A percentile compares a stretch with the other conserved stretches of the same genome.
These are phyloP conservation scores for Diadegma fenestrale DNA, from an alignment of 2,888 invertebrate genomes.

Conservation along the genomic window DNA sequence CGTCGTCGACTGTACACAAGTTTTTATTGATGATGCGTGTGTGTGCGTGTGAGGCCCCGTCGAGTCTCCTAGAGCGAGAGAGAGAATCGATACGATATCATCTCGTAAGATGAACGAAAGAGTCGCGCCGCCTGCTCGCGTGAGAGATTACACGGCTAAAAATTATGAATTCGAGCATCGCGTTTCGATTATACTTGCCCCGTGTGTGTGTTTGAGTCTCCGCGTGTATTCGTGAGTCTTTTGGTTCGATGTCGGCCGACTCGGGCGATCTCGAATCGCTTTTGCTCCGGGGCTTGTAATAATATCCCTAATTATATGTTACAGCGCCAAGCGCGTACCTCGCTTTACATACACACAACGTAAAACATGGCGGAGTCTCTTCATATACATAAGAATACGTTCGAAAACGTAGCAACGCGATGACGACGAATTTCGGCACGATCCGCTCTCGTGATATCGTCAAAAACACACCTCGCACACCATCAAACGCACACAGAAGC, in stretches of 20 bases:
- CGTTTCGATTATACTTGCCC: conserved; percentile 6
- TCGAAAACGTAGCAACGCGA: conserved; percentile 2
- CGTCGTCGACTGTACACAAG: background rate
- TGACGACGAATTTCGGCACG: conserved; percentile 50
- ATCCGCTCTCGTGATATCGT: conserved; percentile 50
- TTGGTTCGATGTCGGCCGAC: conserved; percentile 40
- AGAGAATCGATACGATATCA: conserved; percentile 57
- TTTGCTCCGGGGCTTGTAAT: conserved; percentile 61
- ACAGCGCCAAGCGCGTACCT: conserved; percentile 26
- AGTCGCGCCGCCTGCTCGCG: conserved; percentile 52
- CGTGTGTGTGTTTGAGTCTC: background rate
- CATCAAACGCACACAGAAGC: background rate
- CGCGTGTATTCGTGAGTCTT: background rate
- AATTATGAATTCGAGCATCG: conserved; percentile 58
- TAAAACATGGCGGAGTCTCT: background rate
- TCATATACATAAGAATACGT: background rate
- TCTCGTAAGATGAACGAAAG: conserved; percentile 51
- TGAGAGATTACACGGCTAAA: conserved; percentile 48
- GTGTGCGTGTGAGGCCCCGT: conserved; percentile 29
- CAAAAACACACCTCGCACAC: conserved; percentile 1
- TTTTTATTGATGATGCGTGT: background rate
- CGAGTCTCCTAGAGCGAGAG: conserved; percentile 32
- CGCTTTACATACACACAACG: background rate
- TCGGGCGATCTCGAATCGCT: conserved; percentile 47
- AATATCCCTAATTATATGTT: conserved; percentile 71